phyloP scores from a whole-genome alignment of 2,888 invertebrate species.

The Apamea epomidion region DNA sequence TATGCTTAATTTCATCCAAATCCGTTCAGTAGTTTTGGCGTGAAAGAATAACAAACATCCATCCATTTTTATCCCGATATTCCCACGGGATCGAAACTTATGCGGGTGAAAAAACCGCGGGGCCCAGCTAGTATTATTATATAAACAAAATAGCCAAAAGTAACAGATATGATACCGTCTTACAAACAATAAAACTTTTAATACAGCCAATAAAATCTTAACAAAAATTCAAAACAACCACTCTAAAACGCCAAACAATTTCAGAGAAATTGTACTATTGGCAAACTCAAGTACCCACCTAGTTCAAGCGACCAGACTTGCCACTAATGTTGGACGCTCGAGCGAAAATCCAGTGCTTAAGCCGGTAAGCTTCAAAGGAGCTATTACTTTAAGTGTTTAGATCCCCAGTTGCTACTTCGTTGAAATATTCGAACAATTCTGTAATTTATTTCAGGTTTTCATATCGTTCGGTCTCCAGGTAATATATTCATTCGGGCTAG shows the following conservation, averaged over 20 bases:
- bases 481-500: neutral
- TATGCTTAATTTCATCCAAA: no score
- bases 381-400: conserved; percentile 59
- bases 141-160: neutral
- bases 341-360: conserved; percentile 59
- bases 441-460: conserved; percentile 34
- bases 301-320: conserved; percentile 20
- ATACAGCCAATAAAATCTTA: no score
- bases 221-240: neutral
- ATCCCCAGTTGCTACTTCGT: conserved; percentile 36
- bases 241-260: neutral
- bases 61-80: no score
- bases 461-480: conserved; percentile 24
- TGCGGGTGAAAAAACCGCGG: no score
- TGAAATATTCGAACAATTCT: conserved; percentile 36
- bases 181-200: neutral
- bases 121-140: no score
- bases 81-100: no score
- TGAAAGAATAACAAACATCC: no score
- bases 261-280: conserved; percentile 18
- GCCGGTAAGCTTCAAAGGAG: conserved; percentile 60
- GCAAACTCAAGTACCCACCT: conserved; percentile 17
- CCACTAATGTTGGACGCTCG: conserved; percentile 29
- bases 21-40: no score
- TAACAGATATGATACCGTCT: neutral